These are phyloP conservation scores for Cydia strobilella DNA, from an alignment of 1,140 invertebrate genomes.

Conservation along the genomic window DNA sequence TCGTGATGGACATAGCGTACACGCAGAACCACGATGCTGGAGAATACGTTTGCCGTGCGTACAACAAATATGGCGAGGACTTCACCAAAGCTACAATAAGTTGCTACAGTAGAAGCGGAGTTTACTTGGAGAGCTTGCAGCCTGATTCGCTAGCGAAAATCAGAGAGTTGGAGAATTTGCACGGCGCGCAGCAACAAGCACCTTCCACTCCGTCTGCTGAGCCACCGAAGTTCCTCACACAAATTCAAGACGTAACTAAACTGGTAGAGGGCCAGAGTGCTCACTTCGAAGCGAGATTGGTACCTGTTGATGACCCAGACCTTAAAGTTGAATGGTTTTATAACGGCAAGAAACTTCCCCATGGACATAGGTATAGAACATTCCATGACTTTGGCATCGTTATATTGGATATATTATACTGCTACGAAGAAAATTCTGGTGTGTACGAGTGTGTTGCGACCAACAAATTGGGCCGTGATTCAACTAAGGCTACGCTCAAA, in stretches of 20 bases:
- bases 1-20: conserved; percentile 96
- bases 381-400: conserved; percentile 99
- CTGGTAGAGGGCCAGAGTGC: conserved; percentile 95
- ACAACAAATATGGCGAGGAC: conserved; percentile 95
- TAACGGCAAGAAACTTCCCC: conserved; percentile 94
- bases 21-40: conserved; percentile 96
- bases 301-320: conserved; percentile 95
- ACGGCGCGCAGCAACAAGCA: conserved; percentile 81
- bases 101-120: conserved; percentile 91
- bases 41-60: conserved; percentile 94
- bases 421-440: conserved; percentile 98
- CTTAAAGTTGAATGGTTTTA: conserved; percentile 97
- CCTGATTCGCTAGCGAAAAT: conserved; percentile 96
- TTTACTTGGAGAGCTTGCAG: conserved; percentile 96
- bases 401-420: conserved; percentile 97
- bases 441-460: conserved; percentile 95
- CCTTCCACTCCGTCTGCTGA: conserved; percentile 86
- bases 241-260: conserved; percentile 90
- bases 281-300: conserved; percentile 95
- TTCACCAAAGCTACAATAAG: conserved; percentile 90
- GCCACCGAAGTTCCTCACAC: conserved; percentile 94
- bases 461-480: conserved; percentile 95
- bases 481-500: conserved; percentile 91
- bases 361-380: conserved; percentile 96
- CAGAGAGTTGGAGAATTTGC: conserved; percentile 90